These are phyloP conservation scores for Macrocentrus cingulum DNA, from an alignment of 1,140 invertebrate genomes.

Conservation along the genomic window DNA sequence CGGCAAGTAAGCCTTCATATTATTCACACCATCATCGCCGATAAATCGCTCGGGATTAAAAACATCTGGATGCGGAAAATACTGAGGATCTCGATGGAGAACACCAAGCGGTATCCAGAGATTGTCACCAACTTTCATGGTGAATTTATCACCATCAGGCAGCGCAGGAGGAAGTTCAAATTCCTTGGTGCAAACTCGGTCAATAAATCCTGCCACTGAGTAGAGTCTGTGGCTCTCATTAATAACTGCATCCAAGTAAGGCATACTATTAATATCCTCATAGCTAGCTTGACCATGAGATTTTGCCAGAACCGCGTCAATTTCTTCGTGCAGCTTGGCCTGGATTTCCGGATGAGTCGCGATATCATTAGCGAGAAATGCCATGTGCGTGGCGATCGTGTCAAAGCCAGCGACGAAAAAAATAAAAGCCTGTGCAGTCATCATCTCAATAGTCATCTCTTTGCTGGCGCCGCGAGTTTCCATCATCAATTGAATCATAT, in stretches of 20 bases:
- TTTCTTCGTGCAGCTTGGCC: constrained; percentile 60
- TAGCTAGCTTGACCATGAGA: constrained; percentile 50
- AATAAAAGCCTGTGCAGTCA: constrained; percentile 60
- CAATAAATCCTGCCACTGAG: constrained; percentile 56
- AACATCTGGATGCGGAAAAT: constrained; percentile 61
- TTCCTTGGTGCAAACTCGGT: constrained; percentile 57
- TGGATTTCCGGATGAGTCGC: constrained; percentile 63
- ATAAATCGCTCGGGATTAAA: constrained; percentile 64
- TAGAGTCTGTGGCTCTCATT: constrained; percentile 64
- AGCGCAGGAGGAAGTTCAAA: constrained; percentile 38
- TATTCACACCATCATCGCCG: constrained; percentile 44
- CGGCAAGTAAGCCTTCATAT: constrained; percentile 31
- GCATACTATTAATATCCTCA: constrained; percentile 49
- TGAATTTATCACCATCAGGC: constrained; percentile 4
- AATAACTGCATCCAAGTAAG: constrained; percentile 48
- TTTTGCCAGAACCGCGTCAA: constrained; percentile 53
- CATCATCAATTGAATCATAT: constrained; percentile 51
- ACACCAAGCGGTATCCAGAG: constrained; percentile 45
- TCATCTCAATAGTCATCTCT: constrained; percentile 58
- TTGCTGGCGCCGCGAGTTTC: constrained; percentile 35
- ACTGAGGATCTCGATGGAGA: constrained; percentile 58
- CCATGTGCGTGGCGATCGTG: constrained; percentile 63
- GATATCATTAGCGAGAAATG: constrained; percentile 60
- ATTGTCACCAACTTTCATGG: constrained; percentile 14
- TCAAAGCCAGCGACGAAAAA: constrained; percentile 66